Conservation (phyloP, 2,888 invertebrate species). For the Cordilura impudica region DNA sequence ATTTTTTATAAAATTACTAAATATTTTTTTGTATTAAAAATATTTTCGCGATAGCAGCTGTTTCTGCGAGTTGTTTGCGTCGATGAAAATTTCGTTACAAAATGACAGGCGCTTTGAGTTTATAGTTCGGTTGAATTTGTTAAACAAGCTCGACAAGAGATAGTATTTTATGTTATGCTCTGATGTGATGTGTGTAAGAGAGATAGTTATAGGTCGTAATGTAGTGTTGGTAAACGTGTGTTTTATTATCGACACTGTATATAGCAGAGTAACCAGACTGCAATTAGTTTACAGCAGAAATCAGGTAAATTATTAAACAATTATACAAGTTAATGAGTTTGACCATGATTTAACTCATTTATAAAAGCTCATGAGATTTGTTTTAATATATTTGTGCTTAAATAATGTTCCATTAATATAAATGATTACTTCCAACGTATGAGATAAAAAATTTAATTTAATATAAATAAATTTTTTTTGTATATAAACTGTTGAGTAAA, state of each 20-base stretch:
- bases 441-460: too few species aligned
- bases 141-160: conserved; percentile 3
- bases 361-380: too few species aligned
- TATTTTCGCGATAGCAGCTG: conserved; percentile 41
- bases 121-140: background rate
- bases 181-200: background rate
- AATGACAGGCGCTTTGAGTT: conserved; percentile 49
- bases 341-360: too few species aligned
- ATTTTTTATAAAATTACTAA: background rate
- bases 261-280: background rate
- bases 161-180: background rate
- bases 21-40: conserved; percentile 10
- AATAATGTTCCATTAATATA: too few species aligned
- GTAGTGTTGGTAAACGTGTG: conserved; percentile 22
- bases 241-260: background rate
- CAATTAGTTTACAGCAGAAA: too few species aligned
- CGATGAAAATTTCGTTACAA: conserved; percentile 50
- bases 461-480: too few species aligned
- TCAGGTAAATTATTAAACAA: too few species aligned
- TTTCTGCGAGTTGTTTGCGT: conserved; percentile 53
- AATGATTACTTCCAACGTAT: too few species aligned
- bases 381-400: too few species aligned
- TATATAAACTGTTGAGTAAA: too few species aligned
- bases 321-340: too few species aligned
- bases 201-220: background rate